Evolutionary conservation across 2,888 invertebrate species (phyloP), one percentile per base, ranked within the genome.

Genomic region (Pterostichus niger): DNA sequence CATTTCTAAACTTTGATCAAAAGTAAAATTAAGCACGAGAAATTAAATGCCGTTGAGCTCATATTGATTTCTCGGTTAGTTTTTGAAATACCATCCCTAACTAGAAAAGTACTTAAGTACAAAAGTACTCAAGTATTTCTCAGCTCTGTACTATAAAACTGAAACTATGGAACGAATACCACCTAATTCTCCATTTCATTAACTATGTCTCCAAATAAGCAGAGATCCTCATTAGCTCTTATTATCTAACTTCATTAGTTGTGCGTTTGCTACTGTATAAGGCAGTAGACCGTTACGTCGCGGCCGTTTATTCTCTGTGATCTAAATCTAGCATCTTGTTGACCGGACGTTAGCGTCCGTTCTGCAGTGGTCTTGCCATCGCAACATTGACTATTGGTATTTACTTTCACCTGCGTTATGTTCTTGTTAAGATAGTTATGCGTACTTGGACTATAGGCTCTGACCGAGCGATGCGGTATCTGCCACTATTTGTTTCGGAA

Each of bases 381-480:
- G 61, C 31, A 64, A 64, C 64, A 64, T 64, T 64, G 64, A 40
- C 17, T 40, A 71, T 71, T 17, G 71, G 71, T 71, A 71, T 40
- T 44, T 71, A 71, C 71, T 71, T 71, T 71, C 71, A 71, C 71
- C 17, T 44, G 71, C 17, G 71, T 44, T 10, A 40, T 40, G 5
- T 40, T 40, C 52, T n/a, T 11, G 52, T 15, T 40, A 40, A 40
- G 40, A 40, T 40, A 40, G 40, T 40, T 40, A 1, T 52, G 52
- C 52, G 10, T 52, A 52, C 6, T 9, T 40, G 9, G 9, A 40
- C 40, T 40, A 24, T 24, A 40, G 40, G 40, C 0, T 40, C 7
- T 7, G 40, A 40, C 9, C 6, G 40, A 40, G 9, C 40, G 40
- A 40, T 13, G 5, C 13, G 10, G 0, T n/a, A 52, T 10, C 52